phyloP scores from a whole-genome alignment of 2,888 invertebrate genomes.

The Rambutsinella grinnellia region DNA sequence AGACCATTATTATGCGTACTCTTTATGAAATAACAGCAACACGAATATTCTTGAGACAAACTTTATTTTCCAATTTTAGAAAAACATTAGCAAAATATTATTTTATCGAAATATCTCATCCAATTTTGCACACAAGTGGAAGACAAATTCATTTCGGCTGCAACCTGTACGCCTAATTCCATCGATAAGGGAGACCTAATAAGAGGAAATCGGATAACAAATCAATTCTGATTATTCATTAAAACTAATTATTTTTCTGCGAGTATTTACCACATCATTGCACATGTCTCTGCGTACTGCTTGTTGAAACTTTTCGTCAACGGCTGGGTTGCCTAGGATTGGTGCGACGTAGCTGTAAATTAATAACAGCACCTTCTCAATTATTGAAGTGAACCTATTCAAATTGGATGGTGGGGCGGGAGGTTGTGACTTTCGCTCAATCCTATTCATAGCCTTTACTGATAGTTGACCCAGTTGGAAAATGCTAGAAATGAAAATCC shows the following conservation, averaged over 20 bases:
- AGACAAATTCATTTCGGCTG: slow-evolving; percentile 46
- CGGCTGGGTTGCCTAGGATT: slow-evolving; percentile 36
- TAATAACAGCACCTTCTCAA: slow-evolving; percentile 57
- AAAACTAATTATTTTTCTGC: neutral
- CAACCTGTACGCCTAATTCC: slow-evolving; percentile 56
- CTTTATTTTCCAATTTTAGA: too few relatives aligned
- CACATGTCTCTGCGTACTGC: slow-evolving; percentile 53
- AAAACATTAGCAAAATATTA: neutral
- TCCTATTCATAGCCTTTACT: slow-evolving; percentile 55
- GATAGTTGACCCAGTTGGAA: slow-evolving; percentile 54
- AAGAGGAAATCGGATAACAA: slow-evolving; percentile 21
- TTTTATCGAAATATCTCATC: slow-evolving; percentile 57
- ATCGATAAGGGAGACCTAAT: slow-evolving; percentile 59
- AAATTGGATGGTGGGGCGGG: slow-evolving; percentile 17
- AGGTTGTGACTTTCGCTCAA: slow-evolving; percentile 37
- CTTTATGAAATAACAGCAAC: too few relatives aligned
- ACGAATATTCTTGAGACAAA: too few relatives aligned
- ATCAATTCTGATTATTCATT: neutral
- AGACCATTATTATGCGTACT: too few relatives aligned
- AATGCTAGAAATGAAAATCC: slow-evolving; percentile 45
- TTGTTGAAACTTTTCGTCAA: slow-evolving; percentile 40
- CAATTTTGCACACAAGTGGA: slow-evolving; percentile 40
- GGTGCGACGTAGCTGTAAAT: slow-evolving; percentile 46
- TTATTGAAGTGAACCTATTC: slow-evolving; percentile 39
- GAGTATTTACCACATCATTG: slow-evolving; percentile 55